Percentiles rank a stretch among this genome's conserved stretches.
Evolutionary conservation across 2,113 vertebrate genomes (phyloP).

Genomic region (Lampris megalopsis): DNA sequence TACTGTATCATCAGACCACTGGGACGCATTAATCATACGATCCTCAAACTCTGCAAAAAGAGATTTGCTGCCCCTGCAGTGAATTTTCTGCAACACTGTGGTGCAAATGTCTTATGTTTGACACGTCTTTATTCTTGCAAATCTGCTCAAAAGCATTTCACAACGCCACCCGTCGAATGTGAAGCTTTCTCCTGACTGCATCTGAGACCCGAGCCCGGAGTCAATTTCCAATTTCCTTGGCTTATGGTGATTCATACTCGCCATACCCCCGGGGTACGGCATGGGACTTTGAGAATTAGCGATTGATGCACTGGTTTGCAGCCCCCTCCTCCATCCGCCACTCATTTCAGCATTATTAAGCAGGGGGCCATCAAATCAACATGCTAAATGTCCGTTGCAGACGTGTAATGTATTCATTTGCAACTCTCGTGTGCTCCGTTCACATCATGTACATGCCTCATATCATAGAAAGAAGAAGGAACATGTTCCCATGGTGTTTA

Average conservation of each 20-base stretch:
- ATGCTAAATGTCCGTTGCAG: conserved; percentile 33
- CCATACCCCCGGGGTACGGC: conserved; percentile 49
- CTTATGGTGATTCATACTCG: conserved; percentile 64
- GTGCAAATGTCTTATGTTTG: conserved; percentile 21
- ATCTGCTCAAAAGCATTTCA: conserved; percentile 18
- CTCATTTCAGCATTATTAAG: conserved; percentile 47
- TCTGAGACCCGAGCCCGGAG: conserved; percentile 50
- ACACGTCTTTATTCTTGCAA: conserved; percentile 38
- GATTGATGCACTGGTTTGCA: conserved; percentile 51
- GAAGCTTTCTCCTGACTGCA: conserved; percentile 48
- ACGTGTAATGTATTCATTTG: conserved; percentile 13
- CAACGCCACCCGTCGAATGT: conserved; percentile 12
- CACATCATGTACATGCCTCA: conserved; percentile 24
- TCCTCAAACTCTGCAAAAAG: conserved; percentile 13
- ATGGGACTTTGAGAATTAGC: conserved; percentile 45
- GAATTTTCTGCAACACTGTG: conserved; percentile 21
- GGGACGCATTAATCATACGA: background rate
- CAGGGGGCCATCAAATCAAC: conserved; percentile 56
- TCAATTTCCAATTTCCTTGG: conserved; percentile 49
- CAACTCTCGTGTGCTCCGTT: conserved; percentile 21
- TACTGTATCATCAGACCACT: background rate
- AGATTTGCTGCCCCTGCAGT: background rate
- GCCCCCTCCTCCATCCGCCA: conserved; percentile 52
- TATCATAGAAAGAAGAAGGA: conserved; percentile 12
- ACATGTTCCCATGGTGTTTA: conserved; percentile 5